These are phyloP conservation scores for Pseudomugil gertrudae DNA, from an alignment of 2,797 vertebrate genomes.

Conservation along the genomic window DNA sequence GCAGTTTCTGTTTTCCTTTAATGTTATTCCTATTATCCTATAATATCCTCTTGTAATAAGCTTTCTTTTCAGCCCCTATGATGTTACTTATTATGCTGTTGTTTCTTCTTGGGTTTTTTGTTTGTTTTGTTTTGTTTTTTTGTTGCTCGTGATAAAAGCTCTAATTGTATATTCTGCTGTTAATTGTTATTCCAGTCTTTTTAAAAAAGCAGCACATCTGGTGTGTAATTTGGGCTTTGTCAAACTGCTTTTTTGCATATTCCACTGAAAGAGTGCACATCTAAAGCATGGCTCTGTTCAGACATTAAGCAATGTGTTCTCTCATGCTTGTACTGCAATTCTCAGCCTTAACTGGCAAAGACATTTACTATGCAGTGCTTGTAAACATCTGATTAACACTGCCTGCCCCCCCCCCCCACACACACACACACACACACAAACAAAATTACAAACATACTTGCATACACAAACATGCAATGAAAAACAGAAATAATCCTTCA, in stretches of 20 bases:
- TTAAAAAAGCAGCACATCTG: neutral
- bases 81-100: neutral
- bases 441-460: conserved; percentile 40
- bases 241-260: conserved; percentile 1
- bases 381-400: conserved; percentile 69
- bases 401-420: conserved; percentile 30
- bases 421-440: no score
- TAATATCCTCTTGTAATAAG: no score
- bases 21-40: no score
- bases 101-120: no score
- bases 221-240: neutral
- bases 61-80: no score
- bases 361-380: conserved; percentile 49
- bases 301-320: conserved; percentile 24
- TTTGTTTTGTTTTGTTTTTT: neutral
- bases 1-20: no score
- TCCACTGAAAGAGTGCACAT: conserved; percentile 15
- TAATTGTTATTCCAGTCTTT: neutral
- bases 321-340: conserved; percentile 20
- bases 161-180: neutral
- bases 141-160: neutral
- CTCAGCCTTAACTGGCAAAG: conserved; percentile 28
- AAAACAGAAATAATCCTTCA: conserved; percentile 48
- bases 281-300: conserved; percentile 25
- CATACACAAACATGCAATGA: conserved; percentile 43